A percentile compares a stretch with the other conserved stretches of the same genome.
Conservation (phyloP, 2,797 vertebrate species). For the Sebastes taczanowskii region DNA sequence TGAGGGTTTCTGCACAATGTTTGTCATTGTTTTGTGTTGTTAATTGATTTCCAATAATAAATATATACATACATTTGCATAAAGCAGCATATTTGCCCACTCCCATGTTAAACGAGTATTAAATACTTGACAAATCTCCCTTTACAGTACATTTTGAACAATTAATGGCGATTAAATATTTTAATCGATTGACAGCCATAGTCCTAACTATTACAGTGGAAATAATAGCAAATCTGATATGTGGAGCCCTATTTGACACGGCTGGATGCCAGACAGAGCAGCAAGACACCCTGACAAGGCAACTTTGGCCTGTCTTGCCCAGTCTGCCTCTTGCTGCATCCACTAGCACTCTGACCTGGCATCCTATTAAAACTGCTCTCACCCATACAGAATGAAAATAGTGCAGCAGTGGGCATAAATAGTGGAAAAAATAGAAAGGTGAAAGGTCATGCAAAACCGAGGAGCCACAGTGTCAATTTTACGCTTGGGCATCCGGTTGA, state of each 20-base stretch:
- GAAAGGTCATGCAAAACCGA: conserved; percentile 44
- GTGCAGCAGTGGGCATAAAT: conserved; percentile 29
- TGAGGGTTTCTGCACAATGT: no score
- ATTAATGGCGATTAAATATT: no score
- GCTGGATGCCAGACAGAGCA: conserved; percentile 36
- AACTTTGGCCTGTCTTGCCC: conserved; percentile 37
- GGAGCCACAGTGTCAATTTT: conserved; percentile 50
- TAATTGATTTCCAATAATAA: no score
- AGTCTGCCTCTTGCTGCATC: conserved; percentile 21
- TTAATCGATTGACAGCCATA: no score
- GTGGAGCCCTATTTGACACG: conserved; percentile 45
- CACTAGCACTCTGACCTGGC: conserved; percentile 30
- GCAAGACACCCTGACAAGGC: conserved; percentile 19
- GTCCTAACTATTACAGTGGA: conserved; percentile 20
- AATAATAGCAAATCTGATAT: conserved; percentile 53
- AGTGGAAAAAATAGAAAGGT: conserved; percentile 48
- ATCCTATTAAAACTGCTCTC: conserved; percentile 53
- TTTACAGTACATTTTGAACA: no score
- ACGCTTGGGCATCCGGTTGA: conserved; percentile 42
- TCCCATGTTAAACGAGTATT: no score
- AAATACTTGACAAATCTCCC: no score
- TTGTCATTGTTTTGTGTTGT: no score
- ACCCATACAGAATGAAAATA: neutral
- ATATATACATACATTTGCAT: no score
- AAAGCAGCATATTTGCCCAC: no score